Conservation (phyloP, 2,888 invertebrate genomes). For the Mimas tiliae region DNA sequence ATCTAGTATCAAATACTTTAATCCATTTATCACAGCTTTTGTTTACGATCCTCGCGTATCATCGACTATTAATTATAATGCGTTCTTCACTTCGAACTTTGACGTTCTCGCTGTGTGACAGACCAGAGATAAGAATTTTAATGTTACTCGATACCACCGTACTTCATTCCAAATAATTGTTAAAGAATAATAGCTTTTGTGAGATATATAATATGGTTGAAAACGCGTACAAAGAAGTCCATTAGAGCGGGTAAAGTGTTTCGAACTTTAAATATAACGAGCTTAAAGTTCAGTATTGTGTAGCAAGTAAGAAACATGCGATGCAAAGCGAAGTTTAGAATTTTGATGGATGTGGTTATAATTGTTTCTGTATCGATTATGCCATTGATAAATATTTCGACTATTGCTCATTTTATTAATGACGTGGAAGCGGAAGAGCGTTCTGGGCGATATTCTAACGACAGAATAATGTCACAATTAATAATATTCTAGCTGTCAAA, state of each 20-base stretch:
- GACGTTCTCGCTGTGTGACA: constrained; percentile 84
- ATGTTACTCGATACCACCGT: constrained; percentile 76
- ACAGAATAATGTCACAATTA: constrained; percentile 81
- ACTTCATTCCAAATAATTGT: constrained; percentile 48
- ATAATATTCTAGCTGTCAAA: constrained; percentile 81
- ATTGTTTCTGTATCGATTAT: constrained; percentile 85
- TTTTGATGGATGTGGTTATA: constrained; percentile 84
- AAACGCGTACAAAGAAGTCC: constrained; percentile 30
- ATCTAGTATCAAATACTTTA: constrained; percentile 77
- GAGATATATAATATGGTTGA: constrained; percentile 37
- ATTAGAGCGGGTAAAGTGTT: constrained; percentile 42
- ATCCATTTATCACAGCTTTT: constrained; percentile 85
- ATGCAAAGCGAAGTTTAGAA: constrained; percentile 70
- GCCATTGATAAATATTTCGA: constrained; percentile 84
- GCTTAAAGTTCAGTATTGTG: constrained; percentile 50
- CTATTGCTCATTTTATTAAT: constrained; percentile 85
- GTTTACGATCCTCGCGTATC: constrained; percentile 84
- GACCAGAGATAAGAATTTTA: constrained; percentile 83
- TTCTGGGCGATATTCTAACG: constrained; percentile 73
- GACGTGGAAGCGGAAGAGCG: constrained; percentile 81
- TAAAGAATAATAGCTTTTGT: constrained; percentile 54
- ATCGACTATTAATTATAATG: constrained; percentile 84
- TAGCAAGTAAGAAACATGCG: constrained; percentile 45
- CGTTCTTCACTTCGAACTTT: constrained; percentile 83
- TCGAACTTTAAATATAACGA: constrained; percentile 48